Evolutionary conservation across 2,888 invertebrate genomes (phyloP), one percentile per base, ranked within the genome.

Genomic region (Meta bourneti): DNA sequence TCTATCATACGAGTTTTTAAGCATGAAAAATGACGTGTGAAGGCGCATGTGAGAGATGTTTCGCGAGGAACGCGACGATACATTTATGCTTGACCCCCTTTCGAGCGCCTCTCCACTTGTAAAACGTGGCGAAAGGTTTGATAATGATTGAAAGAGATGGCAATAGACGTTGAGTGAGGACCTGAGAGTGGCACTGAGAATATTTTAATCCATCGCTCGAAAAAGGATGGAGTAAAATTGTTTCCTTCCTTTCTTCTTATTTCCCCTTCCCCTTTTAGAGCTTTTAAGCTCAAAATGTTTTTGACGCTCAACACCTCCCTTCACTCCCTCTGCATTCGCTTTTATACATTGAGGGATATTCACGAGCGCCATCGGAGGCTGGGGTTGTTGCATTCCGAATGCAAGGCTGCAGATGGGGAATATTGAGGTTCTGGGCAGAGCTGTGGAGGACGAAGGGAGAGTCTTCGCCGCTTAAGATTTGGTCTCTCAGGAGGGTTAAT

Each of bases 121-220:
- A 74, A 81, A 88, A 88, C 83, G 77, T 49, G 72, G 91, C 83
- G 81, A 91, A 91, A 82, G 86, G 80, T 88, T 92, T 92, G 91
- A 92, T 92, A 89, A 88, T 92, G 91, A 92, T 92, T 92, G 91
- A 92, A 92, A 89, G 89, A 70, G 89, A 92, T 79, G 84, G 88
- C 91, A 92, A 92, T 84, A 89, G 88, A 80, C 79, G 91, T 89
- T 89, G 91, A 89, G 91, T 92, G 88, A 92, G 80, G 91, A 69
- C 52, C 83, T 34, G 84, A 80, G 89, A 89, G 89, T 88, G 84
- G 91, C 84, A 84, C 74, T 77, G 88, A 79, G 91, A 92, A 92
- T 92, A 92, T 92, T 92, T 92, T 92, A 92, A 92, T 92, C 91
- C 89, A 87, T 87, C 91, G 74, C 61, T 61, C 78, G 54, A 69